Percentiles rank a stretch among this genome's conserved stretches.
Evolutionary conservation across 2,888 invertebrate genomes (phyloP).

Genomic region (Aspidiotus rigidus): DNA sequence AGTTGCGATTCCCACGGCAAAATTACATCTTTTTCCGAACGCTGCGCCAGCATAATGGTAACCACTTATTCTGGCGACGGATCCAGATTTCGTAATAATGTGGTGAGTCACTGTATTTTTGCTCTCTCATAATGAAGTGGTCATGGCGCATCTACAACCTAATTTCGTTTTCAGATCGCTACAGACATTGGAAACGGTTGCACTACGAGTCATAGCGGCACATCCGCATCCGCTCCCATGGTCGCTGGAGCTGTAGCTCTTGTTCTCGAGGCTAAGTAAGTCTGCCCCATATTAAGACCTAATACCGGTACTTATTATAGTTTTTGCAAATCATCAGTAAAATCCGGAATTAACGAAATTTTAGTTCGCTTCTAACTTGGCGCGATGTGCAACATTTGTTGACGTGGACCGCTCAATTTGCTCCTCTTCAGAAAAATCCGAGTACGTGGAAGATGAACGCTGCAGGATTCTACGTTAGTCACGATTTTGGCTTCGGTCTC

Average conservation of each 20-base stretch:
- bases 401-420: conserved; percentile 71
- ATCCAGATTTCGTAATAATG: conserved; percentile 66
- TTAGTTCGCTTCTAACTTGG: conserved; percentile 73
- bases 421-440: conserved; percentile 53
- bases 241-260: conserved; percentile 86
- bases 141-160: no score
- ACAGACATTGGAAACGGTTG: conserved; percentile 77
- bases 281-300: conserved; percentile 34
- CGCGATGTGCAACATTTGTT: conserved; percentile 83
- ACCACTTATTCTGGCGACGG: conserved; percentile 85
- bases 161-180: conserved; percentile 56
- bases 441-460: conserved; percentile 63
- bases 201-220: conserved; percentile 80
- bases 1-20: conserved; percentile 69
- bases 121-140: not conserved
- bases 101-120: conserved; percentile 54
- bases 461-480: conserved; percentile 69
- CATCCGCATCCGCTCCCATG: conserved; percentile 85
- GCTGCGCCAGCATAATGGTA: conserved; percentile 77
- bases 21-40: conserved; percentile 81
- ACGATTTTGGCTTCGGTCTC: conserved; percentile 80
- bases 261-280: conserved; percentile 77
- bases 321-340: no score
- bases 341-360: conserved; percentile 35
- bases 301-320: not conserved